Evolutionary conservation across 2,888 invertebrate genomes (phyloP).

Genomic region (Polia nebulosa): DNA sequence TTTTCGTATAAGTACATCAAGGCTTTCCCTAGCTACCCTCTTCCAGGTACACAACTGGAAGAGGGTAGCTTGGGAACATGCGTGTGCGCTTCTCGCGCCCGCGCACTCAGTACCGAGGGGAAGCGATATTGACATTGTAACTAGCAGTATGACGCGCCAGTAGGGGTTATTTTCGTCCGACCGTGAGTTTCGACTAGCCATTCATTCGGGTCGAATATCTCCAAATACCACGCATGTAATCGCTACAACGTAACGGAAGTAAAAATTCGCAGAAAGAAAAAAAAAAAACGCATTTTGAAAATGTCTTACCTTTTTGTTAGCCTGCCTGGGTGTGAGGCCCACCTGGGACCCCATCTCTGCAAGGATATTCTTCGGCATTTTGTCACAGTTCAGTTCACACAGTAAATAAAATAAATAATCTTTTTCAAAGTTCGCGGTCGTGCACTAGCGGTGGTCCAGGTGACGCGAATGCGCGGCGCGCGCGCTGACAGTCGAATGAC

Average conservation of each 20-base stretch:
- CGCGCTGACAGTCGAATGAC: slow-evolving; percentile 83
- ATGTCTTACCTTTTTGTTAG: slow-evolving; percentile 80
- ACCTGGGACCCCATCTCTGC: slow-evolving; percentile 90
- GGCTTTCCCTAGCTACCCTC: too few species aligned
- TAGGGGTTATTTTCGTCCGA: slow-evolving; percentile 84
- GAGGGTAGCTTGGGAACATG: not conserved
- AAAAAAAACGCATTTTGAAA: slow-evolving; percentile 8
- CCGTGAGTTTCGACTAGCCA: slow-evolving; percentile 82
- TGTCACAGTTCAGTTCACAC: slow-evolving; percentile 76
- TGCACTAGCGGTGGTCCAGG: slow-evolving; percentile 69
- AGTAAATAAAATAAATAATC: slow-evolving; percentile 46
- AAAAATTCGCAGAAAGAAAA: slow-evolving; percentile 59
- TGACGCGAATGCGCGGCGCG: slow-evolving; percentile 81
- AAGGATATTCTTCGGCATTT: slow-evolving; percentile 88
- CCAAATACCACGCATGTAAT: slow-evolving; percentile 57
- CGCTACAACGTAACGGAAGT: slow-evolving; percentile 40
- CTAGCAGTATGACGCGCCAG: slow-evolving; percentile 74
- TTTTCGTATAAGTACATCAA: too few species aligned
- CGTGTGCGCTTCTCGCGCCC: slow-evolving; percentile 1
- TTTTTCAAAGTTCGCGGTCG: slow-evolving; percentile 72
- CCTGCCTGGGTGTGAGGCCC: slow-evolving; percentile 85
- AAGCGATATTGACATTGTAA: slow-evolving; percentile 82
- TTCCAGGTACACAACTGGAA: too few species aligned
- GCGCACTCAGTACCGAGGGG: slow-evolving; percentile 55
- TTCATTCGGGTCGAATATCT: slow-evolving; percentile 77